phyloP scores from a whole-genome alignment of 2,888 invertebrate species.

The Drosophila aldrichi region DNA sequence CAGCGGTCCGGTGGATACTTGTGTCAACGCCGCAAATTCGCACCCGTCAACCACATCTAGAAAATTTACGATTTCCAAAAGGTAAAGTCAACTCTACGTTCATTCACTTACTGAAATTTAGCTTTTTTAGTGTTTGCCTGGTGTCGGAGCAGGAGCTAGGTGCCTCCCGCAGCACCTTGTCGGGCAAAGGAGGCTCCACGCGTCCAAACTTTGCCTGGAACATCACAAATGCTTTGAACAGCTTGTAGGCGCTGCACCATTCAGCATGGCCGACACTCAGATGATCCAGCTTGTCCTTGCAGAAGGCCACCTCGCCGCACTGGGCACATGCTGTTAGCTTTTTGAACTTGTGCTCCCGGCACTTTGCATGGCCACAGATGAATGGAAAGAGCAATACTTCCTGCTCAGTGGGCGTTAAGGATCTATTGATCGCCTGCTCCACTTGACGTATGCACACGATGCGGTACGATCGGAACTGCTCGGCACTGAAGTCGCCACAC shows the following conservation, averaged over 20 bases:
- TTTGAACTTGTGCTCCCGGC: slow-evolving; percentile 87
- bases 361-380: slow-evolving; percentile 87
- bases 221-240: slow-evolving; percentile 87
- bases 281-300: slow-evolving; percentile 86
- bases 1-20: slow-evolving; percentile 88
- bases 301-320: slow-evolving; percentile 88
- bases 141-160: slow-evolving; percentile 76
- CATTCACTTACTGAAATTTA: slow-evolving; percentile 70
- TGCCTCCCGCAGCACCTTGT: slow-evolving; percentile 83
- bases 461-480: slow-evolving; percentile 88
- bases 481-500: slow-evolving; percentile 86
- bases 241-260: slow-evolving; percentile 88
- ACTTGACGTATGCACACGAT: slow-evolving; percentile 88
- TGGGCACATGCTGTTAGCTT: slow-evolving; percentile 86
- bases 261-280: slow-evolving; percentile 86
- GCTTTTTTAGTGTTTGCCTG: slow-evolving; percentile 72
- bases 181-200: slow-evolving; percentile 87
- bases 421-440: slow-evolving; percentile 87
- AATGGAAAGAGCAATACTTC: slow-evolving; percentile 90
- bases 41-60: slow-evolving; percentile 86
- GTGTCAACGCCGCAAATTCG: slow-evolving; percentile 88
- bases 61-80: neutral
- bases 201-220: slow-evolving; percentile 88
- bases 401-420: slow-evolving; percentile 88
- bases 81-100: neutral